A percentile compares a stretch with the other conserved stretches of the same genome.
Conservation (phyloP, 2,888 invertebrate species). For the Caenorhabditis macrosperma region DNA sequence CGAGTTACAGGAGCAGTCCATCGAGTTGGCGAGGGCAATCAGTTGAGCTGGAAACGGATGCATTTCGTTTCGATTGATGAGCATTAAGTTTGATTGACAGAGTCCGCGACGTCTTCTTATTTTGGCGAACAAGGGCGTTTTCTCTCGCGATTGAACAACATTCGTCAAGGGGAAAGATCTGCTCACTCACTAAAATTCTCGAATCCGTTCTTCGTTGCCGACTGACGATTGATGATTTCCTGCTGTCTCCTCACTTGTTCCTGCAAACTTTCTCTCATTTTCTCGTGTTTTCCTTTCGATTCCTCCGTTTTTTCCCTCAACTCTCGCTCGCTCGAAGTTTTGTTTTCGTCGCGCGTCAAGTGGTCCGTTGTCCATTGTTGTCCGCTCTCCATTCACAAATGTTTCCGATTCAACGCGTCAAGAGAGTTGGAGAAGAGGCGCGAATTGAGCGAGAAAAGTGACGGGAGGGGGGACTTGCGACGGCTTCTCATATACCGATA, state of each 20-base stretch:
- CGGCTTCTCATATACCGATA: neutral
- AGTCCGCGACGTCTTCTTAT: neutral
- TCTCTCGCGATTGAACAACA: too few species aligned
- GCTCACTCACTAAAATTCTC: conserved; percentile 77
- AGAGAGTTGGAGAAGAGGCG: neutral
- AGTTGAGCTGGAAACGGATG: conserved; percentile 73
- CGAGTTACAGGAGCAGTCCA: conserved; percentile 76
- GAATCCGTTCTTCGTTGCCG: conserved; percentile 68
- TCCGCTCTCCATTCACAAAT: conserved; percentile 1
- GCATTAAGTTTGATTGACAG: conserved; percentile 35
- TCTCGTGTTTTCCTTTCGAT: neutral
- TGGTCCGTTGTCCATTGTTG: neutral
- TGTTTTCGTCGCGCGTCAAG: neutral
- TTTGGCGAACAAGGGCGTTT: neutral
- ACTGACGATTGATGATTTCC: conserved; percentile 70
- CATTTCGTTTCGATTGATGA: too few species aligned
- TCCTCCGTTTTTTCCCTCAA: neutral
- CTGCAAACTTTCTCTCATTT: conserved; percentile 43
- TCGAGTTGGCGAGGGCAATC: conserved; percentile 74
- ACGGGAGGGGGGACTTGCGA: neutral
- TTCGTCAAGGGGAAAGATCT: too few species aligned
- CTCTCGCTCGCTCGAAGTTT: neutral
- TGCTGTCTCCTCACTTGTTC: conserved; percentile 75
- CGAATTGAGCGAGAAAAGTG: neutral
- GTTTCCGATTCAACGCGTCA: conserved; percentile 38